Conservation (phyloP, 1,140 invertebrate genomes). For the Apis florea region DNA sequence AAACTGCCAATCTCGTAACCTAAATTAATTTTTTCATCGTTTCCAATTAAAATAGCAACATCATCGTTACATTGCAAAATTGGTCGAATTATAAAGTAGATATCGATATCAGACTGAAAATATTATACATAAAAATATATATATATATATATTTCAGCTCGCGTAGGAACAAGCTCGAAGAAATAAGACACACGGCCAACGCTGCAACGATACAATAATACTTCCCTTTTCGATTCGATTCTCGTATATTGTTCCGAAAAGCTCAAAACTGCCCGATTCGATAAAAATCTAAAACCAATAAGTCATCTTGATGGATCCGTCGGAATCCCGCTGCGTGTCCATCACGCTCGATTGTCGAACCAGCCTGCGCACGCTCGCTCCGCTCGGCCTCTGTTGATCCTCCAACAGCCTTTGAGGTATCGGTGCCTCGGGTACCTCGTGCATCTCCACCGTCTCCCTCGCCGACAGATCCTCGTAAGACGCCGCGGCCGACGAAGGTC, state of each 20-base stretch:
- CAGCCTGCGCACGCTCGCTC: constrained; percentile 81
- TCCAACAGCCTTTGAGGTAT: constrained; percentile 51
- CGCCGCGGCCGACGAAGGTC: constrained; percentile 60
- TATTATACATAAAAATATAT: too few species aligned
- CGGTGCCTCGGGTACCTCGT: constrained; percentile 61
- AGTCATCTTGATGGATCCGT: constrained; percentile 90
- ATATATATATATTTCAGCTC: too few species aligned
- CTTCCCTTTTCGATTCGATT: neutral
- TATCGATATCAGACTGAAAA: too few species aligned
- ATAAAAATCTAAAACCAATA: constrained; percentile 88
- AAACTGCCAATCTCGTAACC: too few species aligned
- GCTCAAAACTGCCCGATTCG: constrained; percentile 1
- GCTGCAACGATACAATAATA: neutral
- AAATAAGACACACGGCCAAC: too few species aligned
- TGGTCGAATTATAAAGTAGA: too few species aligned
- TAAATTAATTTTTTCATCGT: too few species aligned
- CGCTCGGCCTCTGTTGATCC: constrained; percentile 63
- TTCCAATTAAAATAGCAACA: too few species aligned
- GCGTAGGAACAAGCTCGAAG: too few species aligned
- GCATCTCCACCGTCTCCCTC: constrained; percentile 69
- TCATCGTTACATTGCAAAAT: too few species aligned
- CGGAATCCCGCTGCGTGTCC: constrained; percentile 88
- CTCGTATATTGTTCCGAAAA: constrained; percentile 39
- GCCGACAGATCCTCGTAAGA: constrained; percentile 74
- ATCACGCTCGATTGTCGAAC: constrained; percentile 88